Conservation (phyloP, 1,140 invertebrate genomes). For the Brachystomella parvula region DNA sequence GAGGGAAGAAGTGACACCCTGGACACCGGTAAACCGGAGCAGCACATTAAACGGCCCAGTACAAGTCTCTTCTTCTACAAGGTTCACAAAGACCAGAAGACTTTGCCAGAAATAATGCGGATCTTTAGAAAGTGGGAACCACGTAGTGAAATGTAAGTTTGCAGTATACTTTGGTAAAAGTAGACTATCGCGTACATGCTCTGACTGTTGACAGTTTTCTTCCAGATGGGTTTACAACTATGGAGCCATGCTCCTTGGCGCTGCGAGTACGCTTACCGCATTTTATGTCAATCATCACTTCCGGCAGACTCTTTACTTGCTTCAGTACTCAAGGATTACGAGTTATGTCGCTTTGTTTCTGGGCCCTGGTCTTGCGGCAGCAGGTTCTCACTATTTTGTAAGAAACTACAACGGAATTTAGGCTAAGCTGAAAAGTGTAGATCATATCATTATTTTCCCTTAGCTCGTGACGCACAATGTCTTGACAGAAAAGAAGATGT, state of each 20-base stretch:
- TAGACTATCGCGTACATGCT: background rate
- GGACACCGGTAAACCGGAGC: background rate
- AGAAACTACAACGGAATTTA: background rate
- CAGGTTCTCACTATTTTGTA: conserved; percentile 18
- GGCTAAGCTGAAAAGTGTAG: conserved; percentile 5
- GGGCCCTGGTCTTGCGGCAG: conserved; percentile 8
- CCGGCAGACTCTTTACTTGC: conserved; percentile 16
- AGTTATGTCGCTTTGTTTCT: conserved; percentile 12
- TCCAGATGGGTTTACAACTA: conserved; percentile 26
- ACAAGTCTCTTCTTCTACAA: background rate
- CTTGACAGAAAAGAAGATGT: conserved; percentile 40
- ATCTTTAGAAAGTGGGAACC: background rate
- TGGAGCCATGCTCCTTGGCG: background rate
- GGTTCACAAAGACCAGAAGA: background rate
- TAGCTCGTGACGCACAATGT: conserved; percentile 45
- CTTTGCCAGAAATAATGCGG: background rate
- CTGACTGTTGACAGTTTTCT: background rate
- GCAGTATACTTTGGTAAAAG: background rate
- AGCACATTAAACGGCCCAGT: background rate
- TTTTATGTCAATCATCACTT: conserved; percentile 23
- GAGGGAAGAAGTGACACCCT: too few relatives aligned
- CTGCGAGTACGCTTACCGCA: conserved; percentile 6
- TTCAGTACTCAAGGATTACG: conserved; percentile 3
- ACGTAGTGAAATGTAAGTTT: background rate
- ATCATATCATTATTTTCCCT: conserved; percentile 44